These are phyloP conservation scores for Entomobrya multifasciata DNA, from an alignment of 2,888 invertebrate species.

Conservation along the genomic window DNA sequence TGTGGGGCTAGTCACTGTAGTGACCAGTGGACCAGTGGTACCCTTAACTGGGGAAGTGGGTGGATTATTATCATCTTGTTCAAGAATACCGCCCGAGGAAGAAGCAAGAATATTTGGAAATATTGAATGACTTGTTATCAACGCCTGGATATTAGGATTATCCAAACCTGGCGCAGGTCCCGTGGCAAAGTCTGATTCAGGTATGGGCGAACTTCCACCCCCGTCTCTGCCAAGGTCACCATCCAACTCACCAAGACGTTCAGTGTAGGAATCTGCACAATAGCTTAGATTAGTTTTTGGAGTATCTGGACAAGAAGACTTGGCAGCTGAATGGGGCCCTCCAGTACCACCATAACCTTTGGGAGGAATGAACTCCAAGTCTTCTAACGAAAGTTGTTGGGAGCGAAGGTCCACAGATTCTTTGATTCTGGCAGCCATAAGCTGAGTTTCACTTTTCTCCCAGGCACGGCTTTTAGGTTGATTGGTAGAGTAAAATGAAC, in stretches of 20 bases:
- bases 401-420: slow-evolving; percentile 73
- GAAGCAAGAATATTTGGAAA: slow-evolving; percentile 15
- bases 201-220: background rate
- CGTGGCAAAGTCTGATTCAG: slow-evolving; percentile 7
- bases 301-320: background rate
- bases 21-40: background rate
- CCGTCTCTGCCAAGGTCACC: too few relatives aligned
- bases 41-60: background rate
- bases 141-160: slow-evolving; percentile 73
- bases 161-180: slow-evolving; percentile 69
- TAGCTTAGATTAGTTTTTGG: slow-evolving; percentile 11
- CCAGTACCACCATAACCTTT: background rate
- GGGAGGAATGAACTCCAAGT: slow-evolving; percentile 70
- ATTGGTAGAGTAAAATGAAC: slow-evolving; percentile 70
- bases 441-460: slow-evolving; percentile 75
- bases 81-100: too few relatives aligned
- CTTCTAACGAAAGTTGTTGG: slow-evolving; percentile 64
- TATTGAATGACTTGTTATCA: slow-evolving; percentile 64
- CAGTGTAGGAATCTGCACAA: slow-evolving; percentile 29
- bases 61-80: background rate
- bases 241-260: background rate
- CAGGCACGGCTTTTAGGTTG: slow-evolving; percentile 69
- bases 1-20: background rate
- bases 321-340: background rate
- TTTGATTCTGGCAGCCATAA: slow-evolving; percentile 77